Evolutionary conservation across 2,888 invertebrate genomes (phyloP).

Genomic region (Acanthosoma haemorrhoidale): DNA sequence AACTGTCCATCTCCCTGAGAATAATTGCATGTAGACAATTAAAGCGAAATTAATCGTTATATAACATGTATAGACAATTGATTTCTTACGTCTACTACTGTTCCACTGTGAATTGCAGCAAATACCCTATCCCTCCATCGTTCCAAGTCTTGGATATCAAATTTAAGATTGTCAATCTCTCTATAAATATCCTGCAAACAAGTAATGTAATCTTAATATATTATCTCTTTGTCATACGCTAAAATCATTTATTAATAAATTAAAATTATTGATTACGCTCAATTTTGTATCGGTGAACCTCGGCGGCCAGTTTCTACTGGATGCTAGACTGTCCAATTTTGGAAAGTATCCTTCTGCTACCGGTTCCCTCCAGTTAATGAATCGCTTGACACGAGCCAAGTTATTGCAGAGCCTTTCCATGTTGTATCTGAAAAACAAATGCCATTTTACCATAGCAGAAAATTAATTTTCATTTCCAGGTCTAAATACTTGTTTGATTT

Average conservation of each 20-base stretch:
- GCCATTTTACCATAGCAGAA: neutral
- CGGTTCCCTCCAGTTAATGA: slow-evolving; percentile 61
- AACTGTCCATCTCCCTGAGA: slow-evolving; percentile 55
- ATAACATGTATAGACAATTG: neutral
- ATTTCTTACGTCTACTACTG: slow-evolving; percentile 53
- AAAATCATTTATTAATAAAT: too few species aligned
- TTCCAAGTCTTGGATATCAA: slow-evolving; percentile 65
- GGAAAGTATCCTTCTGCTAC: slow-evolving; percentile 78
- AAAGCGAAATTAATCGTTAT: neutral
- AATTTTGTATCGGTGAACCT: slow-evolving; percentile 46
- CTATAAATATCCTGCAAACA: slow-evolving; percentile 58
- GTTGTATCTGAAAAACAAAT: slow-evolving; percentile 57
- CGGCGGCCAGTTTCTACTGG: slow-evolving; percentile 70
- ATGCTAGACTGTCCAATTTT: slow-evolving; percentile 71
- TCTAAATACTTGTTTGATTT: neutral
- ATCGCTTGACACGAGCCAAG: slow-evolving; percentile 57
- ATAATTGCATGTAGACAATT: neutral
- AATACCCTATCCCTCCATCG: slow-evolving; percentile 70
- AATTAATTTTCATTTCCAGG: neutral
- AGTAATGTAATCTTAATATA: neutral
- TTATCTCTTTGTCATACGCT: too few species aligned
- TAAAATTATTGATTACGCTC: slow-evolving; percentile 38
- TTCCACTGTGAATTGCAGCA: slow-evolving; percentile 62
- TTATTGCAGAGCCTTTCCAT: slow-evolving; percentile 68
- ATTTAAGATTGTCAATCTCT: slow-evolving; percentile 59